Evolutionary conservation across 1,140 invertebrate species (phyloP), one percentile per base, ranked within the genome.

Genomic region (Drosophila teissieri): DNA sequence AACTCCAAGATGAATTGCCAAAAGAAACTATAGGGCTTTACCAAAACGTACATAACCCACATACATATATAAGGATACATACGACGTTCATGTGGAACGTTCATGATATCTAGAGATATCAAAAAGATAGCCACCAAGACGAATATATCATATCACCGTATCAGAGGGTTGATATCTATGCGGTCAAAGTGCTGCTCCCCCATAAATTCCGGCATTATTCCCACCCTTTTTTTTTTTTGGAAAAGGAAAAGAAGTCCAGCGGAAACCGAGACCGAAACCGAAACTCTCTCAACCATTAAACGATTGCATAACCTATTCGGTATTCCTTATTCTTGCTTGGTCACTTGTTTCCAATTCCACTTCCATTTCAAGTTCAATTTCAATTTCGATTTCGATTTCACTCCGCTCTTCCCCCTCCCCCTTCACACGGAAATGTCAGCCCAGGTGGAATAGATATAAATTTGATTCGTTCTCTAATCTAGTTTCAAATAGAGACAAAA

Each of bases 221-320:
- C 45, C 63, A 63, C 45, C 63, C 63, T 19, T 42, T 56, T 45
- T 22, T 11, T 19, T 19, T 19, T 19, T 19, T 19, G 1, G 24
- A 7, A 8, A 31, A 36, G 24, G 31, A 8, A 31, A 36, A 12
- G n/a, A 68, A 68, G 64, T 64, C 58, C 36, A 64, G 63, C 64
- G 46, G 46, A 68, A 67, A 36, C 63, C 45, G n/a, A 49, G 52
- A 64, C 64, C 27, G 46, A 68, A 67, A 36, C 63, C 36, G n/a
- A 64, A 61, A 64, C 46, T 68, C 64, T 52, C 60, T 68, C 60
- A 52, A 51, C 58, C 64, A 36, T 49, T 44, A 64, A 68, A 36
- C 37, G 64, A 52, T 68, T 68, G 64, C 64, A 68, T 68, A 68
- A 68, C 64, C 64, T 56, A 48, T 69, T 48, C 52, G 3, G 31